These are phyloP conservation scores for Poecile atricapillus DNA, from an alignment of 2,113 vertebrate genomes.

Conservation along the genomic window DNA sequence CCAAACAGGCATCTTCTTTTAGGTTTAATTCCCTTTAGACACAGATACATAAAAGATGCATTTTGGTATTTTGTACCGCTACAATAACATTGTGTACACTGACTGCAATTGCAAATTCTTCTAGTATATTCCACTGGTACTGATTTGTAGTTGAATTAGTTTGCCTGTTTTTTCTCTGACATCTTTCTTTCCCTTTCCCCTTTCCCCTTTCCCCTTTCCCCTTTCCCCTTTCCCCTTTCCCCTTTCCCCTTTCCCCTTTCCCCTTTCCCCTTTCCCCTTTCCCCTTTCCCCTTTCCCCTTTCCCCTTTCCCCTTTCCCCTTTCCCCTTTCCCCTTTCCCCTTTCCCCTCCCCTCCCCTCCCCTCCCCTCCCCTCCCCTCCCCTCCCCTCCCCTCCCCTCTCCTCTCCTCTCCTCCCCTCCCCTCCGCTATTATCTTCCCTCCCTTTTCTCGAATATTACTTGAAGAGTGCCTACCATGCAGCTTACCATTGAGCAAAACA, in stretches of 20 bases:
- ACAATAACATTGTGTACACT: not conserved
- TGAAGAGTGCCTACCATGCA: not conserved
- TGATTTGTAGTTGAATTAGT: not conserved
- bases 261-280: no score
- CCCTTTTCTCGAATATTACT: not conserved
- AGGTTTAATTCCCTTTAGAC: not conserved
- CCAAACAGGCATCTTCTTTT: not conserved
- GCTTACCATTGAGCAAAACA: not conserved
- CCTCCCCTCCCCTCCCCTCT: no score
- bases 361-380: no score
- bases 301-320: no score
- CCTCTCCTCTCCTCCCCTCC: no score
- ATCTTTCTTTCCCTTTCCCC: no score
- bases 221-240: no score
- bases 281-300: no score
- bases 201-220: no score
- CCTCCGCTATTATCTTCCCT: not conserved
- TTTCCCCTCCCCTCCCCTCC: no score
- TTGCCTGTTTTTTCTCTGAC: not conserved
- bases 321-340: no score
- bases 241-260: no score
- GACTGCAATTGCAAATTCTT: not conserved
- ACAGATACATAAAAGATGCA: not conserved
- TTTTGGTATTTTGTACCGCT: not conserved
- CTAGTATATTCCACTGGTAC: not conserved